A percentile compares a stretch with the other conserved stretches of the same genome.
Evolutionary conservation across 2,113 vertebrate genomes (phyloP).

Genomic region (Macquaria ambigua): DNA sequence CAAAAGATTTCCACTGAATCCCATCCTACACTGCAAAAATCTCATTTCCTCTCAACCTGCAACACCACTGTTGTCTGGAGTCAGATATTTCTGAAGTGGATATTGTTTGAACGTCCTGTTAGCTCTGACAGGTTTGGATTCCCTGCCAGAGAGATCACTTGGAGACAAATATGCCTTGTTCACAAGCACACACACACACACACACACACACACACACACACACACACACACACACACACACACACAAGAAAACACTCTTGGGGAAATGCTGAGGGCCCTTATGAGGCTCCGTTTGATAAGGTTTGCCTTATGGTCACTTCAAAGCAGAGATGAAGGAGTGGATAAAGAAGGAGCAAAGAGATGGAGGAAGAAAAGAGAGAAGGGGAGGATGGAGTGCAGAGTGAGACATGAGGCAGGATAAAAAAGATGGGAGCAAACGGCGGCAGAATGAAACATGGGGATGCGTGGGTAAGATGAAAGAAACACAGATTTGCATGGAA

Average conservation of each 20-base stretch:
- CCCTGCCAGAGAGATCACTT: conserved; percentile 42
- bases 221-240: background rate
- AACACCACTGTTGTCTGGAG: conserved; percentile 39
- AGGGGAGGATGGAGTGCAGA: conserved; percentile 9
- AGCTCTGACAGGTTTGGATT: conserved; percentile 58
- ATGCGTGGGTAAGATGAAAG: conserved; percentile 37
- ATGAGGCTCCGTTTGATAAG: conserved; percentile 51
- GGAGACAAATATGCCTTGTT: conserved; percentile 56
- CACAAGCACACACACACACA: background rate
- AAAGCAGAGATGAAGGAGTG: conserved; percentile 58
- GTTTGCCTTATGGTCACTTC: conserved; percentile 66
- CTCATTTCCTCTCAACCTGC: conserved; percentile 41
- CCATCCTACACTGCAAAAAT: conserved; percentile 31
- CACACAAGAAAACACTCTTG: background rate
- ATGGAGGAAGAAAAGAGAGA: conserved; percentile 6
- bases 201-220: conserved; percentile 23
- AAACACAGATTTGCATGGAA: conserved; percentile 26
- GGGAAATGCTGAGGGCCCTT: conserved; percentile 36
- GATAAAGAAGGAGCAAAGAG: conserved; percentile 46
- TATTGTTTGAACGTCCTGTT: conserved; percentile 64
- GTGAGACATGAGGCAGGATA: conserved; percentile 20
- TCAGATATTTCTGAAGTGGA: conserved; percentile 53
- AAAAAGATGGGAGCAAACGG: conserved; percentile 29
- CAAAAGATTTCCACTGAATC: conserved; percentile 61
- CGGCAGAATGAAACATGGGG: background rate